phyloP scores from a whole-genome alignment of 2,797 vertebrate species.

The Schizopygopsis pylzovi region DNA sequence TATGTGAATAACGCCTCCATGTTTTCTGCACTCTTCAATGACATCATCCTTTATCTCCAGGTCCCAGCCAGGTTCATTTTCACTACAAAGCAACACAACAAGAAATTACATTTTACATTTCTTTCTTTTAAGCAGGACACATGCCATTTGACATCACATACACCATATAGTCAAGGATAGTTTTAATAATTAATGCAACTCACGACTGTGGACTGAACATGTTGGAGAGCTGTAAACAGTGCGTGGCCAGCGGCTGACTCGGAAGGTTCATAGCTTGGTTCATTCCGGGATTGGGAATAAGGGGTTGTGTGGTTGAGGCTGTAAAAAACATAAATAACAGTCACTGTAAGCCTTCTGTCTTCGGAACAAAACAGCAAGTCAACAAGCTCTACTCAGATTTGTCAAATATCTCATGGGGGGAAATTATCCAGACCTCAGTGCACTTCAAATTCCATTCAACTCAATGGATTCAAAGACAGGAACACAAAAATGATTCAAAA shows the following conservation, averaged over 20 bases:
- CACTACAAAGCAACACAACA: conserved; percentile 64
- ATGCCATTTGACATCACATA: not conserved
- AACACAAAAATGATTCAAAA: not conserved
- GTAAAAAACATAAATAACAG: conserved; percentile 11
- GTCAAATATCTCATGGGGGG: not conserved
- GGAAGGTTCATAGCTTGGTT: conserved; percentile 83
- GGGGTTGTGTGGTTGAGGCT: conserved; percentile 75
- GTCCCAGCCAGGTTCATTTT: conserved; percentile 87
- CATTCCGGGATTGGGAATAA: conserved; percentile 64
- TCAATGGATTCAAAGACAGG: not conserved
- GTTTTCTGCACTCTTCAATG: conserved; percentile 98
- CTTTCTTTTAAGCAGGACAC: not conserved
- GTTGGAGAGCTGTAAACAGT: conserved; percentile 98
- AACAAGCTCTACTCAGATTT: not conserved
- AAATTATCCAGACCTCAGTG: not conserved
- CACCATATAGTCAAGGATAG: not conserved
- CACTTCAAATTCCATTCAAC: not conserved
- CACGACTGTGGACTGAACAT: conserved; percentile 98
- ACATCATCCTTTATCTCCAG: conserved; percentile 97
- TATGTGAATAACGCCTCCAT: conserved; percentile 96
- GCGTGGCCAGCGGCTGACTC: conserved; percentile 93
- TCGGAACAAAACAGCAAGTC: not conserved
- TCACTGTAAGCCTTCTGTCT: not conserved
- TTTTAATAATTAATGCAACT: conserved; percentile 66
- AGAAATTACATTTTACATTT: not conserved